A percentile compares a stretch with the other conserved stretches of the same genome.
phyloP scores from a whole-genome alignment of 2,113 vertebrate species.

The Furnarius figulus region DNA sequence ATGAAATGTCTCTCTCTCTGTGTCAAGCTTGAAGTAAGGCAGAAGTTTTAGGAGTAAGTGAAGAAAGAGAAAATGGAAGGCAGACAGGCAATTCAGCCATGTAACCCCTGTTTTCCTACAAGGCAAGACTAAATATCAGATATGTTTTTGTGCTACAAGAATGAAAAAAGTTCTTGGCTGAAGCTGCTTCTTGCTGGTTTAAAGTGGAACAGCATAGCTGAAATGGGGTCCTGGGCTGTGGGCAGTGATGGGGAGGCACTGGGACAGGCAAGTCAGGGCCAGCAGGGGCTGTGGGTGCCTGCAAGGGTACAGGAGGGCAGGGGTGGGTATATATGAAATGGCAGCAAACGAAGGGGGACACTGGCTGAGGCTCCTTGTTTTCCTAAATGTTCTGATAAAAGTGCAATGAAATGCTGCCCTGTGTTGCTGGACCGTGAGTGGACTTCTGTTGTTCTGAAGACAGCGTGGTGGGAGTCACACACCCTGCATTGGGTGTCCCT shows the following conservation, averaged over 20 bases:
- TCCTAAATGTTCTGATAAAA: not conserved
- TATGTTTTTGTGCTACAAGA: not conserved
- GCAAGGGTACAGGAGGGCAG: not conserved
- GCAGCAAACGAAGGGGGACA: not conserved
- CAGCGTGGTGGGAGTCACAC: not conserved
- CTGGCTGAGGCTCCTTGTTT: not conserved
- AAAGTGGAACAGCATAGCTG: not conserved
- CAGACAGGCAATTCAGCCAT: not conserved
- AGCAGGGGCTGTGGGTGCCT: not conserved
- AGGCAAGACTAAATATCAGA: not conserved
- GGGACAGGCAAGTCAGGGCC: not conserved
- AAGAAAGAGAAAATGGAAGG: not conserved
- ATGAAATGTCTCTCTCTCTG: not conserved
- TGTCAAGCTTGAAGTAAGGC: not conserved
- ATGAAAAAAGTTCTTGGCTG: not conserved
- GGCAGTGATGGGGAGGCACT: not conserved
- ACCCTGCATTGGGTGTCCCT: not conserved
- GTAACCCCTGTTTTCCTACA: not conserved
- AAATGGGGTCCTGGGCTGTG: not conserved
- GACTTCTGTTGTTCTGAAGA: not conserved
- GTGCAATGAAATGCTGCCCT: not conserved
- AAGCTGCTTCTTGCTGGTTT: not conserved
- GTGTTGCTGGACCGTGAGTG: not conserved
- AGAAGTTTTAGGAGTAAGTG: not conserved
- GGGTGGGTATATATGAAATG: not conserved